A percentile compares a stretch with the other conserved stretches of the same genome.
phyloP scores from a whole-genome alignment of 2,888 invertebrate genomes.

The Fragum whitleyi region DNA sequence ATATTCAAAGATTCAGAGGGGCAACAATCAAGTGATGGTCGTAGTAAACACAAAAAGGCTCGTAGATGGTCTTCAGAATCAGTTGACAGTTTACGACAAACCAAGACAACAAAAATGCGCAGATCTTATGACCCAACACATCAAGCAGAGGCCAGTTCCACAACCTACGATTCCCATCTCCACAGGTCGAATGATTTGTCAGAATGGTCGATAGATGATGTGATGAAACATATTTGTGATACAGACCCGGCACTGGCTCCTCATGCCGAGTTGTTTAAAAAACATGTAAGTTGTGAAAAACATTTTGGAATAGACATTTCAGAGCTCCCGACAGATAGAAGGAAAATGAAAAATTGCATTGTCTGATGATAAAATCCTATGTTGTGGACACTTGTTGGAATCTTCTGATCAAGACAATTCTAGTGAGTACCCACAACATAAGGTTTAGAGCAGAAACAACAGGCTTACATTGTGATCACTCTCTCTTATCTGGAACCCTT shows the following conservation, averaged over 20 bases:
- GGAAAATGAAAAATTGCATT: too few species aligned
- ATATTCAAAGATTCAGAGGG: slow-evolving; percentile 62
- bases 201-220: slow-evolving; percentile 96
- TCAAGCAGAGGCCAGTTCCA: slow-evolving; percentile 84
- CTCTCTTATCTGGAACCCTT: too few species aligned
- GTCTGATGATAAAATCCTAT: too few species aligned
- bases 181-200: slow-evolving; percentile 75
- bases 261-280: slow-evolving; percentile 96
- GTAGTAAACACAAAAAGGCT: slow-evolving; percentile 47
- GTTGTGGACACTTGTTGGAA: too few species aligned
- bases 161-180: slow-evolving; percentile 78
- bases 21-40: slow-evolving; percentile 50
- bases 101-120: slow-evolving; percentile 56
- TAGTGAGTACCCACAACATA: too few species aligned
- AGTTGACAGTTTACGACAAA: slow-evolving; percentile 77
- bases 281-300: slow-evolving; percentile 90
- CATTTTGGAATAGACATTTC: too few species aligned
- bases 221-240: slow-evolving; percentile 95
- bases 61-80: slow-evolving; percentile 85
- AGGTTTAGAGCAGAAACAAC: too few species aligned
- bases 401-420: too few species aligned
- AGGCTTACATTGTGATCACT: too few species aligned
- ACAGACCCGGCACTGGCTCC: slow-evolving; percentile 93
- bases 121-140: slow-evolving; percentile 68
- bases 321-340: too few species aligned